Percentiles rank a stretch among this genome's conserved stretches.
These are phyloP conservation scores for Agrilus cyanescens DNA, from an alignment of 2,888 invertebrate genomes.

Conservation along the genomic window DNA sequence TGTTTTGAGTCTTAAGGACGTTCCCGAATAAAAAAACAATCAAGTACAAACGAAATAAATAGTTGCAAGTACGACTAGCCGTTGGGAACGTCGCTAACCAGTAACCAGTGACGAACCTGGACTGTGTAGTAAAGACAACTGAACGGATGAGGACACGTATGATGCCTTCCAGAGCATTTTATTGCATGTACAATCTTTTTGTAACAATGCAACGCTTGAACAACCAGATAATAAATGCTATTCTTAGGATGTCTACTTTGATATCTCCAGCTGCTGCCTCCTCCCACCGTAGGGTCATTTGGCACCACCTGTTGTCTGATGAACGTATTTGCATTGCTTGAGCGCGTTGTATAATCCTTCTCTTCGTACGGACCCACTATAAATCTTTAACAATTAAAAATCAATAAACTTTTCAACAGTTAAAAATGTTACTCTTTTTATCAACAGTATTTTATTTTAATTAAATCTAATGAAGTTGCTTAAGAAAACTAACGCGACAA, in stretches of 20 bases:
- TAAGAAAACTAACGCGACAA: no score
- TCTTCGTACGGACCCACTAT: conserved; percentile 53
- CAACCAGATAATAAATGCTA: conserved; percentile 30
- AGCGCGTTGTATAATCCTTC: conserved; percentile 27
- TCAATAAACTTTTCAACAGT: neutral
- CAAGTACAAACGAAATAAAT: no score
- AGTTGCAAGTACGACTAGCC: no score
- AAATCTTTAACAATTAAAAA: conserved; percentile 35
- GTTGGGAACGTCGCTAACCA: no score
- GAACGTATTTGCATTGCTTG: conserved; percentile 25
- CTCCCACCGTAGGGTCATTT: conserved; percentile 18
- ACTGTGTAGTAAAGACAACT: conserved; percentile 49
- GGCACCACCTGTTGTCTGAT: conserved; percentile 21
- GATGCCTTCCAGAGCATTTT: conserved; percentile 38
- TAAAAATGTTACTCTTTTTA: no score
- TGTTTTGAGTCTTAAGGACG: no score
- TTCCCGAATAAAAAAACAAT: no score
- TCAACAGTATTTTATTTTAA: no score
- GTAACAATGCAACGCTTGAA: conserved; percentile 35
- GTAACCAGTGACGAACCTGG: conserved; percentile 29
- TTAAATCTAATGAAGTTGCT: no score
- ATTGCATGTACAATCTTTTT: conserved; percentile 36
- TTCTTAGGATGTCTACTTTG: conserved; percentile 23
- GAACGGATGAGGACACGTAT: conserved; percentile 48
- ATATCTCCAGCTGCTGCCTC: conserved; percentile 22